These are phyloP conservation scores for Miniopterus natalensis DNA, from an alignment of 2,113 vertebrate genomes.

Conservation along the genomic window DNA sequence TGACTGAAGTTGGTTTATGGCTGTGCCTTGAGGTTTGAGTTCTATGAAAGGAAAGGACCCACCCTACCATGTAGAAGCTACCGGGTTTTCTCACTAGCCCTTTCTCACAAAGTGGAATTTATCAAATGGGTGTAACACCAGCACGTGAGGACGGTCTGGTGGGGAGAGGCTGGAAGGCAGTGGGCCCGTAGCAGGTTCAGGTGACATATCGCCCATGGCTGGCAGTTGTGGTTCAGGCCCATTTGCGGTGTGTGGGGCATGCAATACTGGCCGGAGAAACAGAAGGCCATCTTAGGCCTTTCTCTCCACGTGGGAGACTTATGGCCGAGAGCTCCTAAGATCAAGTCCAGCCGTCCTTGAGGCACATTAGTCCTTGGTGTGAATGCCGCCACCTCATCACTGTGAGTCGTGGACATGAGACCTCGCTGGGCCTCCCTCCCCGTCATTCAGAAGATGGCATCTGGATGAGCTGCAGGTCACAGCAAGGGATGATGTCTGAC, in stretches of 20 bases:
- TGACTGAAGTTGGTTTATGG: constrained; percentile 32
- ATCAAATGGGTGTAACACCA: background rate
- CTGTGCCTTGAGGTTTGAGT: constrained; percentile 14
- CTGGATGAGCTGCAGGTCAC: background rate
- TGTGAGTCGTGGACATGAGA: background rate
- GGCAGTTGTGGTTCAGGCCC: background rate
- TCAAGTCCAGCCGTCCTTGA: background rate
- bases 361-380: background rate
- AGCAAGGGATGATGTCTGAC: background rate
- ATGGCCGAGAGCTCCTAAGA: background rate
- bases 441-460: background rate
- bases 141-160: background rate
- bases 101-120: background rate
- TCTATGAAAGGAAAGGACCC: background rate
- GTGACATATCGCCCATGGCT: background rate
- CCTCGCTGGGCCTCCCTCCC: background rate
- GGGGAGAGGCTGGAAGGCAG: background rate
- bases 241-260: too few species aligned
- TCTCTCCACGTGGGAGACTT: background rate
- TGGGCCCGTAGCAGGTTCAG: too few species aligned
- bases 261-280: background rate
- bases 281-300: background rate
- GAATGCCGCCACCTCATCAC: background rate
- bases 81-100: background rate
- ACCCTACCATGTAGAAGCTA: background rate